Conservation (phyloP, 1,140 invertebrate species). For the Polypedilum vanderplanki region DNA sequence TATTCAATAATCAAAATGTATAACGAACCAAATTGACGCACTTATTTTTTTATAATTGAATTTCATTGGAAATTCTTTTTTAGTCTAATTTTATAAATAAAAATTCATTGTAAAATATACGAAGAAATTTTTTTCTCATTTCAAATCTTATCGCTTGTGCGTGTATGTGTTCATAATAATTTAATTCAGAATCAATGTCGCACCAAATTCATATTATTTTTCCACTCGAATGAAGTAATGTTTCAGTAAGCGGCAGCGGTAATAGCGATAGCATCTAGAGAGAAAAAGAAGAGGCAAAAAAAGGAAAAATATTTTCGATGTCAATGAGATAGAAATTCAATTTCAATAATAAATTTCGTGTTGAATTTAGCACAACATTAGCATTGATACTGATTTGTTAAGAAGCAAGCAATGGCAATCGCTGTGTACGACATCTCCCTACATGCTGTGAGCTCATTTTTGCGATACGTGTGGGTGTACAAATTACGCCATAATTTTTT, state of each 20-base stretch:
- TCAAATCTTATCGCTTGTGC: too few relatives aligned
- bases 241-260: background rate
- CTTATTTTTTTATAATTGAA: too few relatives aligned
- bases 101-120: too few relatives aligned
- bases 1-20: too few relatives aligned
- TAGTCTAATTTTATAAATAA: too few relatives aligned
- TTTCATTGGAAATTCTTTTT: too few relatives aligned
- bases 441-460: too few relatives aligned
- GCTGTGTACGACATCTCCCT: too few relatives aligned
- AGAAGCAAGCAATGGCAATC: background rate
- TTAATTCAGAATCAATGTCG: conserved; percentile 9
- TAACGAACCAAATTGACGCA: too few relatives aligned
- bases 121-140: too few relatives aligned
- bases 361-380: background rate
- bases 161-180: background rate
- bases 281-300: background rate
- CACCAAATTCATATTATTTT: background rate
- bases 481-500: too few relatives aligned
- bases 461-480: too few relatives aligned
- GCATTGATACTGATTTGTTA: background rate
- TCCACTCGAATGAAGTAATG: background rate
- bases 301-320: background rate
- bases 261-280: background rate
- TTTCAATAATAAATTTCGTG: conserved; percentile 5
- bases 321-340: conserved; percentile 7